These are phyloP conservation scores for Gallinago solitaria DNA, from an alignment of 2,797 vertebrate genomes.

Conservation along the genomic window DNA sequence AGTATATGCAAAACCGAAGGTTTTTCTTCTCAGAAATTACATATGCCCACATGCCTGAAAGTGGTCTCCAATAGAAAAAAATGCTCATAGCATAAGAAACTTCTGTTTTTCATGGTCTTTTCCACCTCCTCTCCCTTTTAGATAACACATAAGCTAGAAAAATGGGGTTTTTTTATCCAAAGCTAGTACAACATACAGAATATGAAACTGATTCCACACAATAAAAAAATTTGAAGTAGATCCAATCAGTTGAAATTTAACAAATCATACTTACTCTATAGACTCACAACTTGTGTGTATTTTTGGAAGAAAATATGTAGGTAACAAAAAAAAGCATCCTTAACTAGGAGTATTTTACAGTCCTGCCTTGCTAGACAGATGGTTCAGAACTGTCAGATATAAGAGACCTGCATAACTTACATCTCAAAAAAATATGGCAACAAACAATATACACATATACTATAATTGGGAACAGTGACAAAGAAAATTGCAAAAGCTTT, in stretches of 20 bases:
- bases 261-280: neutral
- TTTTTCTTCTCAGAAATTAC: neutral
- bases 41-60: neutral
- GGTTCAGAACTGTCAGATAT: neutral
- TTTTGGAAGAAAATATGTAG: neutral
- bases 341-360: neutral
- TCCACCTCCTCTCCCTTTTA: neutral
- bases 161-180: neutral
- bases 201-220: neutral
- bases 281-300: neutral
- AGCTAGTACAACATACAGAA: neutral
- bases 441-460: neutral
- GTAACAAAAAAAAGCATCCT: neutral
- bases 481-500: neutral
- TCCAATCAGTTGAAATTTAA: neutral
- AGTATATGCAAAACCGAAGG: neutral
- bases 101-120: neutral
- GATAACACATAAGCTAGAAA: neutral
- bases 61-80: neutral
- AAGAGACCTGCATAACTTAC: neutral
- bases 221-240: neutral
- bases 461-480: neutral
- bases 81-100: neutral
- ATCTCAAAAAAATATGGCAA: neutral
- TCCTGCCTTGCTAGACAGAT: neutral